Evolutionary conservation across 1,140 invertebrate species (phyloP), one percentile per base, ranked within the genome.

Genomic region (Diploscapter pachys): DNA sequence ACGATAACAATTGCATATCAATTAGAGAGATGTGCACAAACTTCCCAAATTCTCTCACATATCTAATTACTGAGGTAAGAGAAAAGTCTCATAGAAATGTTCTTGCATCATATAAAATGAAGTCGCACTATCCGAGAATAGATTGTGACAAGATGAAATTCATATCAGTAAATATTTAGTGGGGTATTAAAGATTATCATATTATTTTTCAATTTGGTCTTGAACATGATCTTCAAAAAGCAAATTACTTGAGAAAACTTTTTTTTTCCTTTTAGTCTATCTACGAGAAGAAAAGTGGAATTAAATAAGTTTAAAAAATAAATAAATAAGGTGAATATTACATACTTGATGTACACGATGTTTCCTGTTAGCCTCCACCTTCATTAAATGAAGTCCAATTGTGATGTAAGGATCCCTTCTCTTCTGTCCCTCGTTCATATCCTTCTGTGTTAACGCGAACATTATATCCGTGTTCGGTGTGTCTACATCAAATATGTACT

Each of bases 321-420:
- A 13, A 9, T 13, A 59, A 59, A 13, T 59, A 59, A 9, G 57
- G 57, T 59, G 9, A 9, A 59, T 11, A 59, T 11, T 59, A 31
- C 31, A 31, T 31, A 31, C 81, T 65, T 84, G 81, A 74, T 84
- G 83, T 50, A 84, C 81, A 52, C 83, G 76, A 67, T 81, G 70
- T 52, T 71, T 63, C 71, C 83, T 71, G 76, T 84, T 84, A 50
- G 72, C 78, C 63, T 84, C 83, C 49, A 84, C 83, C 56, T 78
- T 76, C 84, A 84, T 84, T 31, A 85, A 70, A 59, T 84, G 84
- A 75, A 84, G 71, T 59, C 83, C 83, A 63, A 85, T 85, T 1
- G 84, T 80, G 3, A 85, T 78, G 66, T 82, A 85, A 4, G 83
- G 82, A 64, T 85, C 82, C 9, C 74, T 4, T 11, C 82, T 69